Evolutionary conservation across 2,797 vertebrate species (phyloP), one percentile per base, ranked within the genome.

Genomic region (Meda fulgida): DNA sequence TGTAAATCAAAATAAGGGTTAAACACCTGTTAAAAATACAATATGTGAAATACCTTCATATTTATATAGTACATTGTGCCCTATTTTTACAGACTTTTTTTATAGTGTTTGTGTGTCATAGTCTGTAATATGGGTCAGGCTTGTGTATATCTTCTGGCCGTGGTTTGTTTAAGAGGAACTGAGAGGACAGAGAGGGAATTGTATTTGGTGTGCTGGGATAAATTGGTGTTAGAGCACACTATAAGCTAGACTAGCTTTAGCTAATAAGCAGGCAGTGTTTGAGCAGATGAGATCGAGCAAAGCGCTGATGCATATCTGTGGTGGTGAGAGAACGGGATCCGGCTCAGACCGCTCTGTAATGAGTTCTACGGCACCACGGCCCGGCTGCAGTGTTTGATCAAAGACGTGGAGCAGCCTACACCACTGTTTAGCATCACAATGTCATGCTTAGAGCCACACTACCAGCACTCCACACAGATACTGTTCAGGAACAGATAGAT

Each of bases 261-360:
- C 81, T 60, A 78, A 80, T 82, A 79, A 84, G 73, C 48, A 79
- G 70, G 66, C 75, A 53, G 69, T 29, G 66, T 43, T 67, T 36
- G 63, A 80, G 80, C 43, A 84, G 84, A 87, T 87, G 77, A 76
- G 80, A 85, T 86, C 29, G 48, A 82, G 72, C 77, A 79, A 46
- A 29, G 76, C 29, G 63, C 43, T 78, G 81, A 89, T 85, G 86
- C 84, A 55, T 87, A 84, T 87, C 82, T 83, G 79, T 34, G 38
- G 70, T 65, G 48, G 38, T 26, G 55, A 72, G 58, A 55, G 69
- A 65, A 55, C 66, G 46, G 63, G 80, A 83, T 83, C 81, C 23
- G 70, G 29, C 81, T 83, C 70, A 65, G 70, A 63, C 38, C 5
- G 3, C 0, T 8, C 70, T n/a, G 55, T 83, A 83, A 83, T 83